These are phyloP conservation scores for Megaceryle alcyon DNA, from an alignment of 2,797 vertebrate species.

Conservation along the genomic window DNA sequence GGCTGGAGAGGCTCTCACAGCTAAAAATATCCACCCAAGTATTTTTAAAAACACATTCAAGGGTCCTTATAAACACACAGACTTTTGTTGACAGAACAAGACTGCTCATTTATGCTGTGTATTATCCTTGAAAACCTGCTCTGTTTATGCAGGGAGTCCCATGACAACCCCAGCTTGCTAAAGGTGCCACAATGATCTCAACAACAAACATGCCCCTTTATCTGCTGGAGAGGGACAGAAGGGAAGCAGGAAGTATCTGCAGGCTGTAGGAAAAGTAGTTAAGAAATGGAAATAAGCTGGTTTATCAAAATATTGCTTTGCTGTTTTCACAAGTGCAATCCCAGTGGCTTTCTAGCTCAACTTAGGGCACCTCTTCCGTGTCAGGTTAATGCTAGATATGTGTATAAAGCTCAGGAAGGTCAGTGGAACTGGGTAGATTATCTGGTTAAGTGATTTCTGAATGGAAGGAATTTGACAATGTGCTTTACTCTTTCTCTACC, in stretches of 20 bases:
- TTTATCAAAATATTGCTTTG: conserved; percentile 7
- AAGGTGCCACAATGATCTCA: conserved; percentile 31
- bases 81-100: conserved; percentile 12
- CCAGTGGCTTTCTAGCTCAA: not conserved
- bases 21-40: conserved; percentile 38
- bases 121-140: conserved; percentile 56
- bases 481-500: not conserved
- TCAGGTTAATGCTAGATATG: not conserved
- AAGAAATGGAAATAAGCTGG: conserved; percentile 20
- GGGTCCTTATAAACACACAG: conserved; percentile 10
- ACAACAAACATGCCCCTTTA: not conserved
- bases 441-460: not conserved
- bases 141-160: conserved; percentile 30
- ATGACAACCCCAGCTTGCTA: not conserved
- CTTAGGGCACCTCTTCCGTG: fast-evolving
- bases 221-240: not conserved
- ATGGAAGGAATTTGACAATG: not conserved
- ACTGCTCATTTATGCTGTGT: not conserved
- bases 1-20: not conserved
- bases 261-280: not conserved
- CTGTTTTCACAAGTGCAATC: not conserved
- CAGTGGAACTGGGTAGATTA: not conserved
- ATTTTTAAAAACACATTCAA: conserved; percentile 11
- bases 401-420: not conserved
- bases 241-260: conserved; percentile 25